A percentile compares a stretch with the other conserved stretches of the same genome.
Evolutionary conservation across 2,797 vertebrate genomes (phyloP).

Genomic region (Ctenopoma kingsleyae): DNA sequence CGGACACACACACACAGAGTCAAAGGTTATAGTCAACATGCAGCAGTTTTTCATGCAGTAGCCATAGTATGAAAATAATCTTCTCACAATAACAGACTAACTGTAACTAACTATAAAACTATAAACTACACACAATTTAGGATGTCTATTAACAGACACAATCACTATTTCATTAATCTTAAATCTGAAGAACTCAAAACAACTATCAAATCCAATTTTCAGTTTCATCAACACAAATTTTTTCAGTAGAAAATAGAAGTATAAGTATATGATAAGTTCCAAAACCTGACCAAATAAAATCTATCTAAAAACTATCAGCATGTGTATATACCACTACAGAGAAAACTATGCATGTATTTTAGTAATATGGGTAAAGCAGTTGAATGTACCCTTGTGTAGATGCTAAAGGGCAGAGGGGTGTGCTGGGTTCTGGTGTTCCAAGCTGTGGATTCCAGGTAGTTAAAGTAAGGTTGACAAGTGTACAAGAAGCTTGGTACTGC

Average conservation of each 20-base stretch:
- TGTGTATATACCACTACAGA: neutral
- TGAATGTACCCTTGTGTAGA: slow-evolving; percentile 73
- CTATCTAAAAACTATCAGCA: too few species aligned
- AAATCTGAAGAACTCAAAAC: neutral
- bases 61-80: neutral
- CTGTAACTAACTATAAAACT: neutral
- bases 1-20: neutral
- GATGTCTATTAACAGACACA: neutral
- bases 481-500: slow-evolving; percentile 81
- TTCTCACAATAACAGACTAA: neutral
- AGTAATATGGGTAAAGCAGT: too few species aligned
- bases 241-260: too few species aligned
- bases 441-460: slow-evolving; percentile 83
- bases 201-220: neutral
- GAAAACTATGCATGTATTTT: neutral
- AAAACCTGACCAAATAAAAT: neutral
- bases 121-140: neutral
- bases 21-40: neutral
- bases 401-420: slow-evolving; percentile 56
- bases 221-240: neutral
- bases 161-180: neutral
- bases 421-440: slow-evolving; percentile 59
- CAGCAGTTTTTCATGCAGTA: neutral
- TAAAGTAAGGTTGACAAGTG: slow-evolving; percentile 86
- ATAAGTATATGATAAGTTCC: neutral